Percentiles rank a stretch among this genome's conserved stretches.
Evolutionary conservation across 2,888 invertebrate genomes (phyloP).

Genomic region (Caenorhabditis sp.): DNA sequence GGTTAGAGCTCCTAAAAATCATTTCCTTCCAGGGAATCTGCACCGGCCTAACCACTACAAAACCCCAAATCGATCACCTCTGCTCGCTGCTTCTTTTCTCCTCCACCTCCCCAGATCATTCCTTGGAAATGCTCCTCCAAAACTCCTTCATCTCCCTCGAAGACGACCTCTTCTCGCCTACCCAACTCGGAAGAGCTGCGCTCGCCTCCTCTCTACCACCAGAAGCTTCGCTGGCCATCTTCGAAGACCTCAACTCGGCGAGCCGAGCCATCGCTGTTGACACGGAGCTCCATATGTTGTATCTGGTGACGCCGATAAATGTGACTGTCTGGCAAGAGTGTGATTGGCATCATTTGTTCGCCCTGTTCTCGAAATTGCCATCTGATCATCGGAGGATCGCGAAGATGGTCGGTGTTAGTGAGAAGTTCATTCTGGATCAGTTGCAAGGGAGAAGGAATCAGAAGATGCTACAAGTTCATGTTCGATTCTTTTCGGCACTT

Average conservation of each 20-base stretch:
- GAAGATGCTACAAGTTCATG: constrained; percentile 80
- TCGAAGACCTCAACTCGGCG: constrained; percentile 93
- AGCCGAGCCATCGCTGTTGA: constrained; percentile 93
- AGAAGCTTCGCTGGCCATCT: constrained; percentile 92
- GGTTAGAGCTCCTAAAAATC: too few relatives aligned
- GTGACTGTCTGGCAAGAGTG: constrained; percentile 89
- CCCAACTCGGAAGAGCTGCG: constrained; percentile 94
- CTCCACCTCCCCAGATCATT: background rate
- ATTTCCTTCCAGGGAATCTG: constrained; percentile 54
- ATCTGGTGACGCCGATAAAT: constrained; percentile 95
- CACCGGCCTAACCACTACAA: constrained; percentile 56
- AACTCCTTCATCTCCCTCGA: constrained; percentile 51
- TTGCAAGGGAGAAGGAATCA: constrained; percentile 81
- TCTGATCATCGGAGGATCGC: constrained; percentile 92
- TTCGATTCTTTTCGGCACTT: constrained; percentile 87
- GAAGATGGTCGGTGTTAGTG: constrained; percentile 92
- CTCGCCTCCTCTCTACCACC: constrained; percentile 95
- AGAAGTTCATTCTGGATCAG: constrained; percentile 89
- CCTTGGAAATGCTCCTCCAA: constrained; percentile 30
- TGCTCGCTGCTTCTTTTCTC: constrained; percentile 28
- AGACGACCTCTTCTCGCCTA: constrained; percentile 85
- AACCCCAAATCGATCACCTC: constrained; percentile 31
- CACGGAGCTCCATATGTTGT: constrained; percentile 95
- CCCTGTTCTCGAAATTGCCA: constrained; percentile 90
- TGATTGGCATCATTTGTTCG: constrained; percentile 88